Evolutionary conservation across 2,888 invertebrate genomes (phyloP), one percentile per base, ranked within the genome.

Genomic region (Operophtera brumata): DNA sequence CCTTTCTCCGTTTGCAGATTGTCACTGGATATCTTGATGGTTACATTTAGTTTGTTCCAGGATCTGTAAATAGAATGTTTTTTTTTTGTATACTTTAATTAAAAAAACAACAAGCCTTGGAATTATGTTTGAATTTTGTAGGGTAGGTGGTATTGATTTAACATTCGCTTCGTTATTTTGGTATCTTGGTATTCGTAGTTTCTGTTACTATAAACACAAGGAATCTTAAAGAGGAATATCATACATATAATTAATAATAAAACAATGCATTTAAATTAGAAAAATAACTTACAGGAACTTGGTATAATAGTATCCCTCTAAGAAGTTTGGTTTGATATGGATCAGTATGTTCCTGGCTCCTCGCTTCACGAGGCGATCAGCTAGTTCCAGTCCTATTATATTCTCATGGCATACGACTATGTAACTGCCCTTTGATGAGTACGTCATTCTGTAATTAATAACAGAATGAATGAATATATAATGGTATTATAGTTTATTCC

Each of bases 301-400:
- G 0, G 66, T 64, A 4, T 72, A 66, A 46, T 75, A 64, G 49
- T 80, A 82, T 30, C 78, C 80, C 35, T 65, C 62, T n/a, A 76
- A 54, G 2, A 40, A 34, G 43, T 69, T 73, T 7, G 69, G 48
- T 47, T 65, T 69, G 2, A 67, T 43, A 36, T 78, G 67, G 3
- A 82, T 26, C 0, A 78, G 46, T 6, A 82, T 51, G 7, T 76
- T 80, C 28, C 66, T 74, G 0, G 67, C 82, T 8, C 80, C 81
- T 34, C 62, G 64, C 10, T 62, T 71, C 0, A 82, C 66, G 2
- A 82, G 55, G n/a, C 68, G 65, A 13, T 77, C 75, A 5, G 70
- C 70, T 7, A 82, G 45, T 40, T 81, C 78, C 13, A 82, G 61
- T 9, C 76, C 76, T 0, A 77, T 10, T n/a, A 13, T 37, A 0